Evolutionary conservation across 2,113 vertebrate species (phyloP).

Genomic region (Phoxinus phoxinus): DNA sequence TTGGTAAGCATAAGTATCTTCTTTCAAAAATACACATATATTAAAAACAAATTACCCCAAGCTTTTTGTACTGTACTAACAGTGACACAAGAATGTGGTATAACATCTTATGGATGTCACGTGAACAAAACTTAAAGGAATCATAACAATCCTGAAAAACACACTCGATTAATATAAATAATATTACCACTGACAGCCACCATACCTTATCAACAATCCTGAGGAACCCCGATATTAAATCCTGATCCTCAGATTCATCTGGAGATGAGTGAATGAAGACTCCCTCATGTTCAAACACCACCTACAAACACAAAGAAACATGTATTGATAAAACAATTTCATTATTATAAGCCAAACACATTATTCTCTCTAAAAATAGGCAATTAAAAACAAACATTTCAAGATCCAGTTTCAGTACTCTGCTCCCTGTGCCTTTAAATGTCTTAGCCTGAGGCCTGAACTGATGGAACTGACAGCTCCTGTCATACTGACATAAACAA

Average conservation of each 20-base stretch:
- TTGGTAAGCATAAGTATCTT: too few relatives aligned
- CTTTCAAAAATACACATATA: too few relatives aligned
- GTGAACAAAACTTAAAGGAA: neutral
- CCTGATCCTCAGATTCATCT: constrained; percentile 85
- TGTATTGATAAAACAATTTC: neutral
- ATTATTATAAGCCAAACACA: neutral
- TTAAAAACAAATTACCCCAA: too few relatives aligned
- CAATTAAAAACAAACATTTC: neutral
- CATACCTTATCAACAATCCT: constrained; percentile 90
- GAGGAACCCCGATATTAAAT: constrained; percentile 86
- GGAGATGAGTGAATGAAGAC: constrained; percentile 89
- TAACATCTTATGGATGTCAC: neutral
- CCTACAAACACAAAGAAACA: constrained; percentile 67
- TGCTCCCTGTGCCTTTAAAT: neutral
- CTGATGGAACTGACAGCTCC: neutral
- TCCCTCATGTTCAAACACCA: constrained; percentile 92
- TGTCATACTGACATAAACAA: neutral
- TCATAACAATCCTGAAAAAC: neutral
- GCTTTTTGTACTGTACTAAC: neutral
- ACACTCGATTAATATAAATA: neutral
- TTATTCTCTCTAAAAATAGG: neutral
- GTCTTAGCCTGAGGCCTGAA: neutral
- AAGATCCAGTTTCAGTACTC: neutral
- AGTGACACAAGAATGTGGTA: neutral
- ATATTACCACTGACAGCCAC: neutral